Base-by-base conservation (phyloP, 1,140 invertebrate genomes). In the Euwallacea similis region DNA sequence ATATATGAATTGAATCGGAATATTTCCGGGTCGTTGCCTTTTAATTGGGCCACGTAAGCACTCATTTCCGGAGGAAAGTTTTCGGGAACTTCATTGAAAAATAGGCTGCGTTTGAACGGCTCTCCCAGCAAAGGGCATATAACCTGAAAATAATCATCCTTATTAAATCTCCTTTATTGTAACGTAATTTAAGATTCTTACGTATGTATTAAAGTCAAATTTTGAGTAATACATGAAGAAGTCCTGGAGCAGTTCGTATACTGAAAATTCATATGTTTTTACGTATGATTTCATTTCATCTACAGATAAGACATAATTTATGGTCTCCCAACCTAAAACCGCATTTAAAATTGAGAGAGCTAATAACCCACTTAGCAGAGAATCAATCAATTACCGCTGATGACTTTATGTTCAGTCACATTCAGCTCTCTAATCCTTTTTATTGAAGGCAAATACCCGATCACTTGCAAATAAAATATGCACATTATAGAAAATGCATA, bases 401-500 rank as follows among this genome's bases (percentile, higher is more conserved):
- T 80, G 55, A 70, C 21, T 65, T 54, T 42, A 11, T 63, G 21
- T 56, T 66, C 53, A 15, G 11, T 41, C 7, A 69, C 55, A 73
- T 78, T 77, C n/a, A 78, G 54, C 64, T 73, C 44, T 55, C 68
- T 72, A 9, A 80, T n/a, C 58, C 71, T 53, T 54, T 73, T 66
- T 10, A 81, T 76, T 0, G 80, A 74, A 6, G 76, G 62, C 16
- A 82, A 69, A 73, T 77, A 81, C 4, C 74, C 72, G 15, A 73
- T 71, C 1, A 64, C 62, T 76, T 82, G 81, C 15, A 84, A 73
- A 73, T 80, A 85, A 75, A 84, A 84, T 41, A 85, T 76, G 4
- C 80, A 80, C 74, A 85, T 74, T 63, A 83, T 78, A 0, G 79
- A 78, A 3, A 84, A 73, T 3, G 83, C 80, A 72, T 85, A 85